phyloP scores from a whole-genome alignment of 2,113 vertebrate genomes.

The Chlamydotis undulata region DNA sequence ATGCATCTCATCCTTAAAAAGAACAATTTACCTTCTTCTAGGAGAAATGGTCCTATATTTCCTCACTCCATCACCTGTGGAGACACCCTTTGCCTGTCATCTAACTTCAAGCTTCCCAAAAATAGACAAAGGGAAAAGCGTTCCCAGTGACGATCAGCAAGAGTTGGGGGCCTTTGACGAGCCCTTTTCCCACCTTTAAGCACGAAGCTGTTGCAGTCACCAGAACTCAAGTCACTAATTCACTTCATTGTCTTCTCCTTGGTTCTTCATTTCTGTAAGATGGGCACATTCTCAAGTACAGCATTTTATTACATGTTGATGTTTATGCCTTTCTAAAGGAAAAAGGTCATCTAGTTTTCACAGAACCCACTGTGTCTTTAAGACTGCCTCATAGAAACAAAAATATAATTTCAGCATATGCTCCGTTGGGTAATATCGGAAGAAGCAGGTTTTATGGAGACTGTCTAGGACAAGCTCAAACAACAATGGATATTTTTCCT shows the following conservation, averaged over 20 bases:
- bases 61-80: too few species aligned
- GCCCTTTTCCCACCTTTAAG: rapidly evolving
- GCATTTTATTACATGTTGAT: not conserved
- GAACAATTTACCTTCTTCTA: not conserved
- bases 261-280: not conserved
- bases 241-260: not conserved
- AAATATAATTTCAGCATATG: not conserved
- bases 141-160: rapidly evolving
- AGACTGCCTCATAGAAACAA: not conserved
- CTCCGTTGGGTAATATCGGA: not conserved
- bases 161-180: not conserved
- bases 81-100: rapidly evolving
- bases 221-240: not conserved
- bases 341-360: not conserved
- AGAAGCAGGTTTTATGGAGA: not conserved
- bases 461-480: not conserved
- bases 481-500: not conserved
- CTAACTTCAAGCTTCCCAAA: not conserved
- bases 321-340: not conserved
- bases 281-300: not conserved
- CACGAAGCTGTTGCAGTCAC: not conserved
- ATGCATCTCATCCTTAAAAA: not conserved
- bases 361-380: not conserved
- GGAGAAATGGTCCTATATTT: rapidly evolving
- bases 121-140: rapidly evolving